Percentiles rank a stretch among this genome's conserved stretches.
Conservation (phyloP, 2,888 invertebrate genomes). For the Sepioteuthis lessoniana region DNA sequence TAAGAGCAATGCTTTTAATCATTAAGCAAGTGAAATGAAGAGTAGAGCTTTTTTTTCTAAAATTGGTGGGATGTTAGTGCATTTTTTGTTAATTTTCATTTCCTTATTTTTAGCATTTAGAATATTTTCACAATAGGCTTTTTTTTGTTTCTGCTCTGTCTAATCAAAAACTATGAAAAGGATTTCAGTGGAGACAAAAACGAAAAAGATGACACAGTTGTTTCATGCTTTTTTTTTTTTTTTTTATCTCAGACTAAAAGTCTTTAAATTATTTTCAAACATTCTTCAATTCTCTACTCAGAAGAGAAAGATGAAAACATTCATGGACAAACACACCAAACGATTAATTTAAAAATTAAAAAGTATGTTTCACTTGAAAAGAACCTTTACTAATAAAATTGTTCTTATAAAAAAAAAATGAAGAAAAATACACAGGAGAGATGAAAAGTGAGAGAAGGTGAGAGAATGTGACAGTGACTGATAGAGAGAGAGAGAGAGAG, state of each 20-base stretch:
- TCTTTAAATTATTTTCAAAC: not conserved
- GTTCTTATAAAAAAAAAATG: too few relatives aligned
- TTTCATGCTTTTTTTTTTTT: not conserved
- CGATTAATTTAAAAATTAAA: not conserved
- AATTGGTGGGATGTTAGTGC: too few relatives aligned
- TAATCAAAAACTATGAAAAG: not conserved
- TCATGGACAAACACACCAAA: not conserved
- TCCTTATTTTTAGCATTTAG: not conserved
- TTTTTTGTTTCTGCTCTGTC: not conserved
- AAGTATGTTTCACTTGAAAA: not conserved
- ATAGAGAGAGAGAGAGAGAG: not conserved
- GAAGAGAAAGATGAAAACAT: not conserved
- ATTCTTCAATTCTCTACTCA: not conserved
- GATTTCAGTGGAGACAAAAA: not conserved
- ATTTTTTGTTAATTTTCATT: not conserved
- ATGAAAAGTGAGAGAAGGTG: not conserved
- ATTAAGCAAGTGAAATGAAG: too few relatives aligned
- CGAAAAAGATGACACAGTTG: not conserved
- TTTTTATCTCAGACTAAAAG: too few relatives aligned
- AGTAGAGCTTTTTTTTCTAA: too few relatives aligned
- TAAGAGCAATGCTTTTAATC: too few relatives aligned
- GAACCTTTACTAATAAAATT: too few relatives aligned
- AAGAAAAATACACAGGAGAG: not conserved
- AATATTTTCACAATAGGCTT: not conserved
- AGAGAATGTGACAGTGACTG: not conserved